Evolutionary conservation across 2,113 vertebrate species (phyloP), one percentile per base, ranked within the genome.

Genomic region (Dasyprocta punctata): DNA sequence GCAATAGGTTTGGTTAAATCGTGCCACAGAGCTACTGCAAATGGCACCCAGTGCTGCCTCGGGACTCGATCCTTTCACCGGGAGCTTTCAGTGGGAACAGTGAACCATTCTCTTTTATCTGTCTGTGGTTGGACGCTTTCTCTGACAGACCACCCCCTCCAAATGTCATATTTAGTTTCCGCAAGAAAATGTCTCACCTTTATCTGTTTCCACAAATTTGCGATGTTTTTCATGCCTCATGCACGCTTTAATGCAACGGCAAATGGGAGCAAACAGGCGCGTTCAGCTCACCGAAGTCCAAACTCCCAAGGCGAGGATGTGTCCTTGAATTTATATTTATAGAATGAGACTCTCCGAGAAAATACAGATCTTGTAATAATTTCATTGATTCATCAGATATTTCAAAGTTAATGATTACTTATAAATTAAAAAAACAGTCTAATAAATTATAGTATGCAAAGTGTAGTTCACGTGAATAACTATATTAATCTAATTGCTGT

Each of bases 61-160:
- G n/a, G 12, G 0, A 30, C 13, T 13, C 33, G 3, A 3, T 41
- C 14, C 30, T 41, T 49, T 52, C 13, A 61, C 1, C 0, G 5
- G 20, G 67, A 63, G 36, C 9, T 47, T 60, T 65, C n/a, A 71
- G 7, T 20, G 13, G 9, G 6, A 86, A 26, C 1, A 60, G 20
- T 28, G 4, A 77, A 7, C 1, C 3, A 0, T 81, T 77, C 3
- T 28, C 56, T 69, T 44, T 41, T 36, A 1, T 38, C 36, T 77
- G 8, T 19, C 69, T 36, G 13, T 22, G 36, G 28, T 10, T 73
- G 1, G 3, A 2, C 24, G 1, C 73, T 63, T 54, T 6, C 36
- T 73, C 19, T n/a, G 56, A 20, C 81, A 5, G 28, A 10, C 7
- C 20, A 7, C 2, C 86, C 54, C 81, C 86, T 47, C 81, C 17